Conservation (phyloP, 2,888 invertebrate genomes). For the Heterodera filipjevi region DNA sequence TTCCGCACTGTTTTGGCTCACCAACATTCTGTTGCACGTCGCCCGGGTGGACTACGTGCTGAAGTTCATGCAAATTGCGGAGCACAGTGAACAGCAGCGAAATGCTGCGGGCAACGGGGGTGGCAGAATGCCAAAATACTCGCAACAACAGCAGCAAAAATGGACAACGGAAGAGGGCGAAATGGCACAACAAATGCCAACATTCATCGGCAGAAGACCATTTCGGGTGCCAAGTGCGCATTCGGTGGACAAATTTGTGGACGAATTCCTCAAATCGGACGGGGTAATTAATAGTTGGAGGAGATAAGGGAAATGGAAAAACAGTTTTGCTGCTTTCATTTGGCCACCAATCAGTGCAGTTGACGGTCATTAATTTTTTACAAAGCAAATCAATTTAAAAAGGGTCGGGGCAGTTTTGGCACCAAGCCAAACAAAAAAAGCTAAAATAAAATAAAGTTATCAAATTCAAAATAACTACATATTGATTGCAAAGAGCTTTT, state of each 20-base stretch:
- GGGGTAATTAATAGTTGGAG: slow-evolving; percentile 44
- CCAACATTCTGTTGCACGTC: slow-evolving; percentile 51
- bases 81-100: slow-evolving; percentile 35
- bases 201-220: slow-evolving; percentile 26
- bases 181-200: not conserved
- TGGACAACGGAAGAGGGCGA: slow-evolving; percentile 22
- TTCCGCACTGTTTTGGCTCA: slow-evolving; percentile 60
- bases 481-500: too few relatives aligned
- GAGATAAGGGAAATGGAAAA: not conserved
- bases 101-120: slow-evolving; percentile 30
- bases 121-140: not conserved
- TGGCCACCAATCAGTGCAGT: too few relatives aligned
- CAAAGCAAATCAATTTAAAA: too few relatives aligned
- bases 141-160: slow-evolving; percentile 18
- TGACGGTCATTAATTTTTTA: too few relatives aligned
- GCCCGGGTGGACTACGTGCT: slow-evolving; percentile 63
- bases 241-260: slow-evolving; percentile 56
- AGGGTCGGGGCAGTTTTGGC: too few relatives aligned
- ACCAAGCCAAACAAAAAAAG: too few relatives aligned
- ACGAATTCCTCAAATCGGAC: slow-evolving; percentile 57
- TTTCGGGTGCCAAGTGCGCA: slow-evolving; percentile 54
- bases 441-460: too few relatives aligned
- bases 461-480: too few relatives aligned
- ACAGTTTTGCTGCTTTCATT: too few relatives aligned
- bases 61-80: slow-evolving; percentile 56